These are phyloP conservation scores for Oopsacas minuta DNA, from an alignment of 37 sponge, comb jelly and placozoan species.

Conservation along the genomic window DNA sequence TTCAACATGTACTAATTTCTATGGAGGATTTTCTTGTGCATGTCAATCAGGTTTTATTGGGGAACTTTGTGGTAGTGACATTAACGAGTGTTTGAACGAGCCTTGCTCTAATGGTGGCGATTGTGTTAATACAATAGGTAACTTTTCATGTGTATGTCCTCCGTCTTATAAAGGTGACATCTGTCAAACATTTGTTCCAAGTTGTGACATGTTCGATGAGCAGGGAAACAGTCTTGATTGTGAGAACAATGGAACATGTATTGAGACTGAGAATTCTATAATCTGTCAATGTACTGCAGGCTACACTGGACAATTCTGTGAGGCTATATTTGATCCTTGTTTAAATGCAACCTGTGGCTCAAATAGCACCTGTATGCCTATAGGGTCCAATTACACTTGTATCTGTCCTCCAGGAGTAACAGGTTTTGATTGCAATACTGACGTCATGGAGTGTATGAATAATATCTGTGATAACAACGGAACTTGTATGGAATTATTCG, in stretches of 20 bases:
- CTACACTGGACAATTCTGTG: conserved; percentile 22
- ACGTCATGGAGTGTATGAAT: conserved; percentile 35
- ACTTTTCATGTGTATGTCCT: background rate
- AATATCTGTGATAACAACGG: conserved; percentile 24
- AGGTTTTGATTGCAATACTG: conserved; percentile 27
- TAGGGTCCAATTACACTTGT: conserved; percentile 23
- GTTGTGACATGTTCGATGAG: background rate
- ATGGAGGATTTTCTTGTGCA: background rate
- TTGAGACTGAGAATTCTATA: background rate
- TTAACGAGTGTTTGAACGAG: conserved; percentile 18
- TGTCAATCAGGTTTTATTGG: conserved; percentile 22
- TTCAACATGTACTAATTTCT: conserved; percentile 3
- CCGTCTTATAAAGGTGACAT: background rate
- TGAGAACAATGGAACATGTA: conserved; percentile 30
- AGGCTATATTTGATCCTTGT: conserved; percentile 30
- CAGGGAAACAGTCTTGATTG: conserved; percentile 13
- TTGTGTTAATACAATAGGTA: conserved; percentile 18
- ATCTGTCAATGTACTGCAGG: conserved; percentile 27
- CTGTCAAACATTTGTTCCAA: background rate
- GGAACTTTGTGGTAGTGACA: background rate
- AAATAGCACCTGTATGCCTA: conserved; percentile 25
- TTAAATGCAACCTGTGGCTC: conserved; percentile 23
- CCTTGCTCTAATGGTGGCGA: background rate
- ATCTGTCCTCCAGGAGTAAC: conserved; percentile 42
- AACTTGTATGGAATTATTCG: conserved; percentile 18